Base-by-base conservation (phyloP, 1,140 invertebrate genomes). In the Oncopeltus fasciatus region DNA sequence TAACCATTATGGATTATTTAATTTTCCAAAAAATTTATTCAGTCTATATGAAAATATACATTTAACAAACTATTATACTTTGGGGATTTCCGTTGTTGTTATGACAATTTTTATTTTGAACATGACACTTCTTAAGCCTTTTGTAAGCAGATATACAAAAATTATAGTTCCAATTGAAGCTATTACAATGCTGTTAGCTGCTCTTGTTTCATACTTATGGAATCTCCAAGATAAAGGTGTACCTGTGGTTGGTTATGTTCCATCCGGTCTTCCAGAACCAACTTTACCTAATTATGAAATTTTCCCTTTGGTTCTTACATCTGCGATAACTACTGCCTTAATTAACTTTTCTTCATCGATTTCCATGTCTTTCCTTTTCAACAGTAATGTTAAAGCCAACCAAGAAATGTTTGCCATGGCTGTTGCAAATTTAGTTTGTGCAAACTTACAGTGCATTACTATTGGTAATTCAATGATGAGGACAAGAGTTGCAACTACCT, bases 391-490 rank as follows among this genome's bases (percentile, higher is more conserved):
- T 12, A 33, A 31, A 43, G 24, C 51, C 5, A 29, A 58, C 20
- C 63, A 64, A 60, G 63, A 64, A 47, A 53, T 59, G 21, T 58
- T 64, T 18, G 63, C 63, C 1, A 57, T 64, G 59, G 47, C 29
- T 3, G 28, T 44, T 1, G n/a, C 59, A 14, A 64, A 64, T 49
- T 29, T 64, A 11, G 21, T 64, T 28, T 61, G 59, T 60, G 12
- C 26, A 11, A 61, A 57, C 31, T 59, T 64, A 8, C 58, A 64
- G 47, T 61, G 59, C 18, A 64, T 64, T 27, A 60, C 59, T 1
- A 57, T 64, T 47, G 63, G 63, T n/a, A 64, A 64, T 44, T 64
- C 63, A 9, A 64, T 64, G 63, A 64, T 64, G 63, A 61, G 63
- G 24, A 64, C 63, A 1, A 57, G 51, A 18, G 43, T 64, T 29